Evolutionary conservation across 2,888 invertebrate genomes (phyloP), one percentile per base, ranked within the genome.

Genomic region (Bugulina stolonifera): DNA sequence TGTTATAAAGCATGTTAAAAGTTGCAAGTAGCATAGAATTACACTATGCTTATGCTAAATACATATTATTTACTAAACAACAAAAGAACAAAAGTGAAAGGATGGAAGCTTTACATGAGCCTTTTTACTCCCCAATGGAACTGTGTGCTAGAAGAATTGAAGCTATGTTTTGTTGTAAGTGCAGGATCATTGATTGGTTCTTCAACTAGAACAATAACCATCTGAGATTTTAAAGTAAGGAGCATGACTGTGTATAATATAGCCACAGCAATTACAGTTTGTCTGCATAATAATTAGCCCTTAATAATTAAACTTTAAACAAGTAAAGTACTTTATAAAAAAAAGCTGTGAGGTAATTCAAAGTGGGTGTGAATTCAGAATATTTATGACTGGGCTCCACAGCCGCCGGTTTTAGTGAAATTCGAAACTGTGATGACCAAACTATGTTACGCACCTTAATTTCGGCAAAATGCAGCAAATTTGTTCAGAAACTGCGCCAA

Each of bases 131-230:
- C 27, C 32, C 14, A 64, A 14, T 22, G 25, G 32, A 64, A 34
- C 25, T 27, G 22, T 32, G 64, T 64, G 32, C 32, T 64, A 32
- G 64, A 64, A 27, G 32, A 64, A 22, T 10, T 64, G 10, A 64
- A 64, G 64, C 25, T 14, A 64, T 64, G 64, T 64, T 64, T 64
- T 64, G 64, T 64, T 64, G 64, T 64, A n/a, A 64, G 64, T 64
- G 64, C 64, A 64, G n/a, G 32, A 64, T 64, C 2, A 64, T 64
- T 64, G 64, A 64, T 64, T 64, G n/a, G 2, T 14, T 64, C 2
- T 25, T 64, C 10, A 18, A 27, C 32, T 25, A 57, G 57, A 32
- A 64, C 64, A 29, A 32, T 32, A 5, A 25, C n/a, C 25, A 32
- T 5, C 29, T 32, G 25, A 10, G 10, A 32, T 29, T 64, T 64